Evolutionary conservation across 1,140 invertebrate genomes (phyloP), one percentile per base, ranked within the genome.

Genomic region (Theocolax elegans): DNA sequence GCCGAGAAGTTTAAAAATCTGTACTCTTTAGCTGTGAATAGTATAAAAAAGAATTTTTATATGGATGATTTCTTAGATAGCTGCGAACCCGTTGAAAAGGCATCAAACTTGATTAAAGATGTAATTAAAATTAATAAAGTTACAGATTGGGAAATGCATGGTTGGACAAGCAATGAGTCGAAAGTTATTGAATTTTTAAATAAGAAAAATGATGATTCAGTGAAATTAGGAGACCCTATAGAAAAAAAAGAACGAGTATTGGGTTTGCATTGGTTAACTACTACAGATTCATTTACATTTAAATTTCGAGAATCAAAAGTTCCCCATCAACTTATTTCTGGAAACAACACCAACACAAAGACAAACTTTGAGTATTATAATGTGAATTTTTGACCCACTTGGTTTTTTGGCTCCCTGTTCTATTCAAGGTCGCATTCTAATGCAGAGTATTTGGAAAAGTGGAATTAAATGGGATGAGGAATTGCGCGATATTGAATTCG

Each of bases 361-460:
- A 42, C 4, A n/a, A 17, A 15, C 77, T 73, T 2, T 75, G 75
- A 9, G 79, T 80, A 66, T 74, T 8, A 70, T 79, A 2, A 74
- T 79, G 71, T 62, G 72, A 15, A 72, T 83, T 23, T 85, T 77
- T 72, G 83, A 85, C 56, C 77, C 81, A 1, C 72, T 81, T 12
- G 83, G 81, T 27, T 79, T 81, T 63, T 31, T 85, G 13, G 62
- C 77, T 15, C 80, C 81, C 13, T 77, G 81, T 48, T 74, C 68
- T 12, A 78, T 83, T 35, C 75, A 74, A 56, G 48, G 70, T 25
- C 83, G 83, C 75, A 80, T 83, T 10, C 46, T 85, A 3, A 59
- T 86, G 2, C 83, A 85, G 73, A 67, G 79, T 9, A 70, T 81
- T 19, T 82, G 80, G 77, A 3, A 3, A 8, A 49, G 44, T 15